phyloP scores from a whole-genome alignment of 2,113 vertebrate genomes.

The Deroptyus accipitrinus region DNA sequence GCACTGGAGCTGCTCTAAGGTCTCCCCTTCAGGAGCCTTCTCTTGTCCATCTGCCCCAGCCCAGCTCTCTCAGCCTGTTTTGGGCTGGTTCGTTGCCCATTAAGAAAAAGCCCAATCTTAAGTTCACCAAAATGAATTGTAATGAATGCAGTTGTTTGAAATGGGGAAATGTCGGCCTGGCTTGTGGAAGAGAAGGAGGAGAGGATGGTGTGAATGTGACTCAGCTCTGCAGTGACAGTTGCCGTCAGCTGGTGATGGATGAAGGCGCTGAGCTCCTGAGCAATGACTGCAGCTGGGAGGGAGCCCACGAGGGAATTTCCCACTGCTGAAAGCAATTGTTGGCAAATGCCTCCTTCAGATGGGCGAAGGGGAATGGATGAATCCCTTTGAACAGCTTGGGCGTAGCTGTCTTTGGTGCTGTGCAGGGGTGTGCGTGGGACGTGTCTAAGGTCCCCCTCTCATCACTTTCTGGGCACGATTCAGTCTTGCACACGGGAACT shows the following conservation, averaged over 20 bases:
- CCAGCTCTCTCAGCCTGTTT: too few species aligned
- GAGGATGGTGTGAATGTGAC: neutral
- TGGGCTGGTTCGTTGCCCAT: rapidly evolving
- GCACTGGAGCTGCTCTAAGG: too few species aligned
- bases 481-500: neutral
- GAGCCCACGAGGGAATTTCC: neutral
- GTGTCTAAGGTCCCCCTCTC: neutral
- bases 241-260: neutral
- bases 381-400: neutral
- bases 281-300: neutral
- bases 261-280: neutral
- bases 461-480: neutral
- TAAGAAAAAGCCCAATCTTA: neutral
- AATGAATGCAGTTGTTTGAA: neutral
- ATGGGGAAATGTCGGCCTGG: neutral
- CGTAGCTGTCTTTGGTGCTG: neutral
- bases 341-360: neutral
- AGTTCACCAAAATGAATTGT: neutral
- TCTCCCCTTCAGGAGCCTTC: too few species aligned
- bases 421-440: neutral
- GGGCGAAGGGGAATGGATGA: neutral
- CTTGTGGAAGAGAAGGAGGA: neutral
- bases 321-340: neutral
- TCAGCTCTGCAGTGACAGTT: neutral
- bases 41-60: too few species aligned